A percentile compares a stretch with the other conserved stretches of the same genome.
Evolutionary conservation across 2,888 invertebrate genomes (phyloP).

Genomic region (Proisotoma minuta): DNA sequence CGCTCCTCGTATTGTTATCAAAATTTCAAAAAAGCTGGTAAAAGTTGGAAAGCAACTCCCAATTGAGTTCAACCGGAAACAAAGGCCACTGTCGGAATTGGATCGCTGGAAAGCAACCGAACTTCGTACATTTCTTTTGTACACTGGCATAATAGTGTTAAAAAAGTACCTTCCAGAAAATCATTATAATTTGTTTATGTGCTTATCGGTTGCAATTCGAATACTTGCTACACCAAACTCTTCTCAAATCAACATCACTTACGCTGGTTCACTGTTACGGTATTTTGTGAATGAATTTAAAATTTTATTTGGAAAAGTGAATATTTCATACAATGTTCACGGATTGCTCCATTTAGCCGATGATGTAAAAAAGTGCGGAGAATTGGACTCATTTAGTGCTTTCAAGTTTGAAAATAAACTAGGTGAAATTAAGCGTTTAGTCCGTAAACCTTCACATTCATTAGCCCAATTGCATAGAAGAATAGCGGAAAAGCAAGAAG

Average conservation of each 20-base stretch:
- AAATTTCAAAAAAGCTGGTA: neutral
- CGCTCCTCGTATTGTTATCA: neutral
- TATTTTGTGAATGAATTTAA: constrained; percentile 44
- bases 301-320: constrained; percentile 36
- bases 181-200: constrained; percentile 28
- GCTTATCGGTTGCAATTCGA: constrained; percentile 19
- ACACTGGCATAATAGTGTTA: constrained; percentile 44
- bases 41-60: neutral
- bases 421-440: constrained; percentile 21
- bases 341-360: constrained; percentile 44
- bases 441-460: constrained; percentile 3
- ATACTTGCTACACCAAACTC: constrained; percentile 6
- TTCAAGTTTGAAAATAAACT: constrained; percentile 46
- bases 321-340: constrained; percentile 45
- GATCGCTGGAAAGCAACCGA: constrained; percentile 48
- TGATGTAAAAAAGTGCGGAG: constrained; percentile 41
- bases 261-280: constrained; percentile 13
- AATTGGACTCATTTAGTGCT: constrained; percentile 41
- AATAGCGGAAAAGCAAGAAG: constrained; percentile 13
- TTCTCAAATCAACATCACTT: constrained; percentile 2
- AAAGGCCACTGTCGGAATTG: constrained; percentile 36
- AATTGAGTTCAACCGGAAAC: constrained; percentile 45
- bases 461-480: constrained; percentile 17
- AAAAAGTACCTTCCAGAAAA: constrained; percentile 20
- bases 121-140: constrained; percentile 46